Percentiles rank a stretch among this genome's conserved stretches.
Evolutionary conservation across 2,113 vertebrate species (phyloP).

Genomic region (Callipepla squamata): DNA sequence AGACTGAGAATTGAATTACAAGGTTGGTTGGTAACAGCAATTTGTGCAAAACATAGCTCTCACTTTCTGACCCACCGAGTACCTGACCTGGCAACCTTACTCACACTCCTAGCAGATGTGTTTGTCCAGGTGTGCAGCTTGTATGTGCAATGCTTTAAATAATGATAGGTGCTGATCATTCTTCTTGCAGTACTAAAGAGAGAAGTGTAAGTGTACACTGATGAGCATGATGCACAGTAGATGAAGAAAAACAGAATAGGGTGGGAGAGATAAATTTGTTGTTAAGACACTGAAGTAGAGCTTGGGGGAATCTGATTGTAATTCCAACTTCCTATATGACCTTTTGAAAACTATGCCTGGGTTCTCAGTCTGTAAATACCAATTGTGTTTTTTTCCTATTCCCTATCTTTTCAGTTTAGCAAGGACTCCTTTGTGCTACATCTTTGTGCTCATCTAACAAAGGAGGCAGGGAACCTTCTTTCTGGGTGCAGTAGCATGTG

Average conservation of each 20-base stretch:
- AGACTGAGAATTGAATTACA: background rate
- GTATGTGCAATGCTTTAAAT: background rate
- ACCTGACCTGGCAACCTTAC: background rate
- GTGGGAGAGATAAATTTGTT: background rate
- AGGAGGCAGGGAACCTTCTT: background rate
- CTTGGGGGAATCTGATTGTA: constrained; percentile 8
- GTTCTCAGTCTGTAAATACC: background rate
- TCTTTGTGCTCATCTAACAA: background rate
- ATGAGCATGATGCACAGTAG: background rate
- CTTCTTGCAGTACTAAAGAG: background rate
- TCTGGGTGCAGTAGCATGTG: background rate
- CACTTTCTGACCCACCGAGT: background rate
- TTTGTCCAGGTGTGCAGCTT: background rate
- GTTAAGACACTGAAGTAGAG: background rate
- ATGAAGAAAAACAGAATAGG: background rate
- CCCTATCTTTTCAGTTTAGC: background rate
- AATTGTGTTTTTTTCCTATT: background rate
- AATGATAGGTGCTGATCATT: background rate
- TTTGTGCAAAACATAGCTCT: background rate
- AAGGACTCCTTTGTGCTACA: background rate
- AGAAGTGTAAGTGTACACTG: background rate
- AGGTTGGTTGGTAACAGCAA: background rate
- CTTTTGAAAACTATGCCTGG: background rate
- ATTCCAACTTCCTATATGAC: constrained; percentile 1
- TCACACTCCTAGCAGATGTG: fast-evolving